A percentile compares a stretch with the other conserved stretches of the same genome.
Evolutionary conservation across 2,888 invertebrate species (phyloP).

Genomic region (Hydrotaea diabolus): DNA sequence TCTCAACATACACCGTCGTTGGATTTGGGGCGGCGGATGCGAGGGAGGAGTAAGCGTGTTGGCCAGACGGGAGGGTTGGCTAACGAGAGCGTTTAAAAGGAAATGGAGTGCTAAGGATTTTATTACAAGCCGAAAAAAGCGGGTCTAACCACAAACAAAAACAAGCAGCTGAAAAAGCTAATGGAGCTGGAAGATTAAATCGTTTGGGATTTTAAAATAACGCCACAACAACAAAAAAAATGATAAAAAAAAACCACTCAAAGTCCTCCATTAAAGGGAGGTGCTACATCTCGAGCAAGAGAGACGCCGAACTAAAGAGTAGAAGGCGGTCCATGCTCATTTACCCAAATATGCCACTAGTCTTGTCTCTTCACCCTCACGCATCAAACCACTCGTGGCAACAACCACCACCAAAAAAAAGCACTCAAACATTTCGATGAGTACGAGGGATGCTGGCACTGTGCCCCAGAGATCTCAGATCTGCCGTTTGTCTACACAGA

Average conservation of each 20-base stretch:
- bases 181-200: conserved; percentile 68
- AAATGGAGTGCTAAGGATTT: conserved; percentile 66
- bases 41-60: conserved; percentile 15
- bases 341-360: background rate
- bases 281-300: conserved; percentile 41
- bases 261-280: conserved; percentile 43
- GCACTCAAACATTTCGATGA: background rate
- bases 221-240: conserved; percentile 4
- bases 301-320: background rate
- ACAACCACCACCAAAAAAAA: background rate
- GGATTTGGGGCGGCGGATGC: background rate
- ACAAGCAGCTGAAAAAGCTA: conserved; percentile 61
- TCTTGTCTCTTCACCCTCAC: conserved; percentile 16
- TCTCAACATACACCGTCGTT: background rate
- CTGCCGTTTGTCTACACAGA: too few species aligned
- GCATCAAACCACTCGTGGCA: background rate
- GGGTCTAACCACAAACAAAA: conserved; percentile 63
- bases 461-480: background rate
- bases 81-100: conserved; percentile 56
- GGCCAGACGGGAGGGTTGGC: conserved; percentile 12
- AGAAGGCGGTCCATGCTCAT: background rate
- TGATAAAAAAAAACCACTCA: conserved; percentile 43
- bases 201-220: conserved; percentile 51
- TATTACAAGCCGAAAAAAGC: conserved; percentile 46
- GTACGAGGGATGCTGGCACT: conserved; percentile 44